These are phyloP conservation scores for Diplosoma virens DNA, from an alignment of 23 tunicate species.

Conservation along the genomic window DNA sequence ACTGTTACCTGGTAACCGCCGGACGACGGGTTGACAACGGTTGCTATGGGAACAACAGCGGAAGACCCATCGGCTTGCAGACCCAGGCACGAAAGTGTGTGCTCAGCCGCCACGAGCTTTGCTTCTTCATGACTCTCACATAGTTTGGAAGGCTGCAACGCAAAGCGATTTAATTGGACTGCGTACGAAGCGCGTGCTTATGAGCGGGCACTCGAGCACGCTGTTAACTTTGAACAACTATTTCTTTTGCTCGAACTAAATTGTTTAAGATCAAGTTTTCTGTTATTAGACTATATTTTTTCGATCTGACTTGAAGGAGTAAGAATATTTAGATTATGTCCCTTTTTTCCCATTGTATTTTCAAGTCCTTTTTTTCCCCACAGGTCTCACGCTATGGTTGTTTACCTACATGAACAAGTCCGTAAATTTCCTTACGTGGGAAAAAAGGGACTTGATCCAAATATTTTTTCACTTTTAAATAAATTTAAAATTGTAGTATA, in stretches of 20 bases:
- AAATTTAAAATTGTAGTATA: too few species aligned
- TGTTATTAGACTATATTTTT: too few species aligned
- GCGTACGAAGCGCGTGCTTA: not conserved
- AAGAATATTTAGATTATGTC: too few species aligned
- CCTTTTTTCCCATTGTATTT: too few species aligned
- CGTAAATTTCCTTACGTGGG: too few species aligned
- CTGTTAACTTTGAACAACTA: not conserved
- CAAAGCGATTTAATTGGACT: not conserved
- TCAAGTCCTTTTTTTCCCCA: too few species aligned
- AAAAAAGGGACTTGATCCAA: too few species aligned
- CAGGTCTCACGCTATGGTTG: too few species aligned
- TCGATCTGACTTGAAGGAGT: too few species aligned
- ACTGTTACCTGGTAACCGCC: slow-evolving; percentile 60
- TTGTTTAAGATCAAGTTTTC: too few species aligned
- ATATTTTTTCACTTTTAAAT: too few species aligned
- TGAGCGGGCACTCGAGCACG: not conserved
- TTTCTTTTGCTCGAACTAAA: not conserved
- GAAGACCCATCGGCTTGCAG: slow-evolving; percentile 65
- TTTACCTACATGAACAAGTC: too few species aligned
- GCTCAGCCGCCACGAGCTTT: slow-evolving; percentile 86
- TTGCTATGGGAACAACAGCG: slow-evolving; percentile 64
- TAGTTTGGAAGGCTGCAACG: slow-evolving; percentile 82
- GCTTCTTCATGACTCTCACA: slow-evolving; percentile 81
- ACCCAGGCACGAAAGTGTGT: slow-evolving; percentile 58
- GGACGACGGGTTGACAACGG: slow-evolving; percentile 40